Conservation (phyloP, 2,113 vertebrate genomes). For the Xiphorhynchus elegans region DNA sequence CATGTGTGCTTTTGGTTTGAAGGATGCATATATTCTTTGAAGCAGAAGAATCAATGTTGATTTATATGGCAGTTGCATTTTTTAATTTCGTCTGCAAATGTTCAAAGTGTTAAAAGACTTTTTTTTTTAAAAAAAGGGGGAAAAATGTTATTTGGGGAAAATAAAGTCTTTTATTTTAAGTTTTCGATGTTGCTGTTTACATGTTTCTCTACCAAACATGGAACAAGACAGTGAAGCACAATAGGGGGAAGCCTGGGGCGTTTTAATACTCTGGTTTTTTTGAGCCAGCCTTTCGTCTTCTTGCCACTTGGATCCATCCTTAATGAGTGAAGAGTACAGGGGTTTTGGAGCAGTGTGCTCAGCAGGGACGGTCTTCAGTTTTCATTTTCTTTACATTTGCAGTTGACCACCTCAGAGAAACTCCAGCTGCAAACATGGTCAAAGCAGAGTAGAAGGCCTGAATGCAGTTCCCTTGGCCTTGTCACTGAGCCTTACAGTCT, state of each 20-base stretch:
- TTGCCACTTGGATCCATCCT: not conserved
- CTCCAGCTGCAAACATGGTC: accelerated
- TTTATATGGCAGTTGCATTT: not conserved
- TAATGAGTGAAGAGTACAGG: not conserved
- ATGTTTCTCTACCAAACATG: not conserved
- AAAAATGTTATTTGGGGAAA: not conserved
- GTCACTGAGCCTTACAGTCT: not conserved
- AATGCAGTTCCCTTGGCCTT: not conserved
- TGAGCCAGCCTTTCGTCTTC: not conserved
- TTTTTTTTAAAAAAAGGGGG: not conserved
- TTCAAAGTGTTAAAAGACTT: not conserved
- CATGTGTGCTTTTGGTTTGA: not conserved
- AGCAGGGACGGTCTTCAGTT: not conserved
- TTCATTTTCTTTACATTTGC: not conserved
- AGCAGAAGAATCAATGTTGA: not conserved
- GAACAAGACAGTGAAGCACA: not conserved
- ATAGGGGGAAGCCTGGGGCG: not conserved
- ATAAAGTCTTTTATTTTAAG: not conserved
- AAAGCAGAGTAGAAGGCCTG: not conserved
- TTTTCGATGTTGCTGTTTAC: not conserved
- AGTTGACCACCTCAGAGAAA: not conserved
- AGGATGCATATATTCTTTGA: not conserved
- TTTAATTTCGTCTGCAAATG: not conserved
- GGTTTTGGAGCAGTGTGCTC: not conserved
- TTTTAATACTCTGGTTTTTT: not conserved